Evolutionary conservation across 2,888 invertebrate genomes (phyloP).

Genomic region (Abscondita cerata): DNA sequence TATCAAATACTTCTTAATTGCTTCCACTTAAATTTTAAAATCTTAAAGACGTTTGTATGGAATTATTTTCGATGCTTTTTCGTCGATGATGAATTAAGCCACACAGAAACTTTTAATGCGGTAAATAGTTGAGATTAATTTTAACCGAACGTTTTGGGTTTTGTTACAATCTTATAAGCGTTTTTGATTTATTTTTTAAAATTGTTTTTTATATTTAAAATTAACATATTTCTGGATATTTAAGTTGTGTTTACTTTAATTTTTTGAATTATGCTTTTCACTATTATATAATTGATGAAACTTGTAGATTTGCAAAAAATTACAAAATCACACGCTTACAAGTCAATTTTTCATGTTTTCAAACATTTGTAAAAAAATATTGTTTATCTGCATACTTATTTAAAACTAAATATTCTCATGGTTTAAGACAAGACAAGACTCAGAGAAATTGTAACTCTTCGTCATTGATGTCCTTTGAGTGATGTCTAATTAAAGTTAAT

Average conservation of each 20-base stretch:
- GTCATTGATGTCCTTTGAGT: too few relatives aligned
- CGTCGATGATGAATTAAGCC: conserved; percentile 6
- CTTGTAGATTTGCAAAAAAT: not conserved
- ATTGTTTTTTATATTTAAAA: too few relatives aligned
- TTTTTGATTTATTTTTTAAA: conserved; percentile 1
- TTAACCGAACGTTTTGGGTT: conserved; percentile 2
- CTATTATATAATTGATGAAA: too few relatives aligned
- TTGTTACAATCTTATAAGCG: not conserved
- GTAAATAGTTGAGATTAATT: conserved; percentile 9
- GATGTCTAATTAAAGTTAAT: too few relatives aligned
- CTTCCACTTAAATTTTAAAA: not conserved
- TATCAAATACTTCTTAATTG: conserved; percentile 24
- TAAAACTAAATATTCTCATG: too few relatives aligned
- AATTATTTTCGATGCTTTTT: not conserved
- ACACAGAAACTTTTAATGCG: conserved; percentile 1
- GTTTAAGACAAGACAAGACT: too few relatives aligned
- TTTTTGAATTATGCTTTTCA: too few relatives aligned
- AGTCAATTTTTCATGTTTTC: not conserved
- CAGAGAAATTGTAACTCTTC: too few relatives aligned
- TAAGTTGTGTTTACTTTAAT: too few relatives aligned
- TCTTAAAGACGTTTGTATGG: not conserved
- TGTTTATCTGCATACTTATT: too few relatives aligned
- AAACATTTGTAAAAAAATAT: not conserved
- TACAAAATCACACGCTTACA: not conserved
- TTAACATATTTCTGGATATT: too few relatives aligned